Conservation (phyloP, 2,888 invertebrate species). For the Abrostola triplasia region DNA sequence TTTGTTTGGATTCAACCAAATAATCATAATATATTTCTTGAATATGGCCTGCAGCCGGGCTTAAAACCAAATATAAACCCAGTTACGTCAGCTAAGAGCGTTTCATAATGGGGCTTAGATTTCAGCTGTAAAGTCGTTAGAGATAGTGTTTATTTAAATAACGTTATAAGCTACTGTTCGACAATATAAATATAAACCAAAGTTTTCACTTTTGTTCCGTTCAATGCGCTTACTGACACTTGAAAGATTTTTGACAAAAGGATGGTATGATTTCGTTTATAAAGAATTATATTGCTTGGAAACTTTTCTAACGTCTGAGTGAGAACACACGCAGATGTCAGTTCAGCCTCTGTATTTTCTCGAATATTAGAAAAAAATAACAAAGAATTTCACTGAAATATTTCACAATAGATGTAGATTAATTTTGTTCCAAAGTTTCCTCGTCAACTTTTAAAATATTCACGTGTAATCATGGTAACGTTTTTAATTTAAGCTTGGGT, state of each 20-base stretch:
- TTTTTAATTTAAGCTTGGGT: too few species aligned
- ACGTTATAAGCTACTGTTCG: background rate
- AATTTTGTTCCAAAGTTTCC: background rate
- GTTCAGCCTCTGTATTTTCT: conserved; percentile 5
- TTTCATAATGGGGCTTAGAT: background rate
- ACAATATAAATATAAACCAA: background rate
- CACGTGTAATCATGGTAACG: too few species aligned
- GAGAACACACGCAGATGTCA: conserved; percentile 32
- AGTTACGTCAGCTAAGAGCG: background rate
- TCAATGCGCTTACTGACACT: background rate
- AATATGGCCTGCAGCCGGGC: background rate
- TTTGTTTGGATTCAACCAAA: background rate
- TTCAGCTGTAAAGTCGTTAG: background rate
- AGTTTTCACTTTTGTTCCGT: too few species aligned
- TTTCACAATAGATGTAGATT: conserved; percentile 2
- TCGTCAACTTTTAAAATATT: too few species aligned
- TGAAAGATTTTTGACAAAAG: background rate
- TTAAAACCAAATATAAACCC: background rate
- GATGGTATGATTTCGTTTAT: conserved; percentile 19
- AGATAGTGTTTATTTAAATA: background rate
- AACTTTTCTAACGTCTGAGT: conserved; percentile 10
- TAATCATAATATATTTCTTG: background rate
- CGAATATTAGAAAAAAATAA: conserved; percentile 26
- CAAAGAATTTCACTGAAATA: conserved; percentile 13
- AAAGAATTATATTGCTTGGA: background rate